These are phyloP conservation scores for Tryphoninae sp. DNA, from an alignment of 2,888 invertebrate genomes.

Conservation along the genomic window DNA sequence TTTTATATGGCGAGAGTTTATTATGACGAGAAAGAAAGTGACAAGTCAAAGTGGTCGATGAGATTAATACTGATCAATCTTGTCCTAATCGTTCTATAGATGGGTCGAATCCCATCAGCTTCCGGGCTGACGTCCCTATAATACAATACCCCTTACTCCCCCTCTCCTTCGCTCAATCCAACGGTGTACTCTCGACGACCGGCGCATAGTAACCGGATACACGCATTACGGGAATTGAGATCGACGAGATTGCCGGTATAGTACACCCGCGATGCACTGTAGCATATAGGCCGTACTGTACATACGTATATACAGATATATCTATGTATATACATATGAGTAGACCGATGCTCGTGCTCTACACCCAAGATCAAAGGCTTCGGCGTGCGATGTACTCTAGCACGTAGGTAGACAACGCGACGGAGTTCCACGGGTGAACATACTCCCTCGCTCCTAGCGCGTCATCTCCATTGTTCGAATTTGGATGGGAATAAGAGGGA, in stretches of 20 bases:
- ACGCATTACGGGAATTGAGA: constrained; percentile 44
- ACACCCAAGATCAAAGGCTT: constrained; percentile 71
- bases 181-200: constrained; percentile 8
- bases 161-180: not conserved
- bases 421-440: not conserved
- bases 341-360: constrained; percentile 14
- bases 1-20: not conserved
- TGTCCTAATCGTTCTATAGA: not conserved
- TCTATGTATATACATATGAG: not conserved
- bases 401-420: not conserved
- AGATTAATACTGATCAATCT: constrained; percentile 1
- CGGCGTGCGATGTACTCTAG: constrained; percentile 41
- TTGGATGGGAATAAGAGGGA: not conserved
- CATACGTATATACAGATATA: not conserved
- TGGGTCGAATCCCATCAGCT: not conserved
- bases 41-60: not conserved
- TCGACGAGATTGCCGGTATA: constrained; percentile 27
- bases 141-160: not conserved
- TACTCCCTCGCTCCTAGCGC: not conserved
- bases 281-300: not conserved
- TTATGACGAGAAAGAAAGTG: not conserved
- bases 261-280: not conserved
- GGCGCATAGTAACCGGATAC: constrained; percentile 4
- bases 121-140: not conserved
- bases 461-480: not conserved